Conservation (phyloP, 2,797 vertebrate species). For the Hipposideros larvatus region DNA sequence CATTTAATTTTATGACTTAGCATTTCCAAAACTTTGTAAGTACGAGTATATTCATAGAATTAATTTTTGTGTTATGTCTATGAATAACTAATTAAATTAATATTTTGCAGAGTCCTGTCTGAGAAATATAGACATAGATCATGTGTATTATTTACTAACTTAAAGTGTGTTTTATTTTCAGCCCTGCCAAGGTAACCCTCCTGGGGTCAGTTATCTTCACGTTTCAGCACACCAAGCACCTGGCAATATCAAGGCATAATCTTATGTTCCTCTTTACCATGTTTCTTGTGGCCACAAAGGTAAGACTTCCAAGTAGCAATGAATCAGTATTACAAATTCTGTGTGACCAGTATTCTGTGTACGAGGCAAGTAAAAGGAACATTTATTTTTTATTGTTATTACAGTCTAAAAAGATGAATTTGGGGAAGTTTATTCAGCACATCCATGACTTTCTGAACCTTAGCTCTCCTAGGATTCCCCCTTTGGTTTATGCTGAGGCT, state of each 20-base stretch:
- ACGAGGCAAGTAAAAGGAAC: background rate
- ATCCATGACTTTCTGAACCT: slow-evolving; percentile 27
- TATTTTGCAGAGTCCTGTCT: slow-evolving; percentile 27
- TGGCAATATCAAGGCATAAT: slow-evolving; percentile 92
- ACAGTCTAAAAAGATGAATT: slow-evolving; percentile 17
- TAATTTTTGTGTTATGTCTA: slow-evolving; percentile 59
- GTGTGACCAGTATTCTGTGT: background rate
- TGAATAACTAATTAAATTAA: slow-evolving; percentile 38
- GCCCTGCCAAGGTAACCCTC: slow-evolving; percentile 96
- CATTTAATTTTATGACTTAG: slow-evolving; percentile 53
- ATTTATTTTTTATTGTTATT: slow-evolving; percentile 25
- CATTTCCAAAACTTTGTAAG: slow-evolving; percentile 22
- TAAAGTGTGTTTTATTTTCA: slow-evolving; percentile 86
- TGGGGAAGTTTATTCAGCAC: slow-evolving; percentile 36
- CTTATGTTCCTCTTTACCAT: slow-evolving; percentile 95
- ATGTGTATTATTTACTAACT: slow-evolving; percentile 48
- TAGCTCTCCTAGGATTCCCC: background rate
- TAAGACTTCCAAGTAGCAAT: slow-evolving; percentile 85
- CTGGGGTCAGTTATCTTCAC: slow-evolving; percentile 96
- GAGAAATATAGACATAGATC: background rate
- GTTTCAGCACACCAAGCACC: slow-evolving; percentile 92
- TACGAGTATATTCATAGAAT: background rate
- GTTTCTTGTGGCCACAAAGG: slow-evolving; percentile 95
- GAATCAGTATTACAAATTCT: background rate
- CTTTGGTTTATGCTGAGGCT: background rate